Evolutionary conservation across 2,797 vertebrate species (phyloP), one percentile per base, ranked within the genome.

Genomic region (Lacerta viridis): DNA sequence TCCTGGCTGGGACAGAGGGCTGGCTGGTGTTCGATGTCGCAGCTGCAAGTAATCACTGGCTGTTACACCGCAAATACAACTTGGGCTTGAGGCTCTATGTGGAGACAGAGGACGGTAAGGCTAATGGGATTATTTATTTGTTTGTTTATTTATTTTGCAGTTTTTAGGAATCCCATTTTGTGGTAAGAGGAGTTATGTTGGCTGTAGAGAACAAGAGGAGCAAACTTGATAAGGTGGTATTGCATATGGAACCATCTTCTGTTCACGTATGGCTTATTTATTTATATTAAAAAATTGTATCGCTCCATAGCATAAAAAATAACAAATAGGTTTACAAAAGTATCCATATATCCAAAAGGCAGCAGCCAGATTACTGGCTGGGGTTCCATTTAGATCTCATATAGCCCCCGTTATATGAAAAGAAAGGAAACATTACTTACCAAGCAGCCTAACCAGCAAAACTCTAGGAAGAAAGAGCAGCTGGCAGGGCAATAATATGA

Each of bases 11-110:
- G 0, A 96, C 98, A 11, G 98, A 99, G 96, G 98, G 98, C 86
- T 99, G 99, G 99, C 93, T 99, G 96, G 98, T 98, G 86, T 98
- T 99, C 29, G 99, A 99, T 2, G 97, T 99, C 95, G 98, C 98
- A 1, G 97, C 98, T 0, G 98, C 99, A 93, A 98, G 98, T 93
- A 98, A 96, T 96, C 98, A 97, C 96, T 99, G 98, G 99, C 94
- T 98, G 7, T 94, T 97, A 86, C 97, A 97, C 80, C 97, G 96
- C 1, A 98, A 97, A 92, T 96, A 97, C 96, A 98, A 98, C 96
- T 97, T 99, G 95, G 98, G 98, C 85, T 97, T 99, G 85, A 97
- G 98, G 1, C 98, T 99, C 55, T 99, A 98, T 0, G 98, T 99
- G 95, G 99, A 99, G 96, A 98, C 98, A 0, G 98, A 98, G 2